phyloP scores from a whole-genome alignment of 2,113 vertebrate species.

The Thalassoma bifasciatum region DNA sequence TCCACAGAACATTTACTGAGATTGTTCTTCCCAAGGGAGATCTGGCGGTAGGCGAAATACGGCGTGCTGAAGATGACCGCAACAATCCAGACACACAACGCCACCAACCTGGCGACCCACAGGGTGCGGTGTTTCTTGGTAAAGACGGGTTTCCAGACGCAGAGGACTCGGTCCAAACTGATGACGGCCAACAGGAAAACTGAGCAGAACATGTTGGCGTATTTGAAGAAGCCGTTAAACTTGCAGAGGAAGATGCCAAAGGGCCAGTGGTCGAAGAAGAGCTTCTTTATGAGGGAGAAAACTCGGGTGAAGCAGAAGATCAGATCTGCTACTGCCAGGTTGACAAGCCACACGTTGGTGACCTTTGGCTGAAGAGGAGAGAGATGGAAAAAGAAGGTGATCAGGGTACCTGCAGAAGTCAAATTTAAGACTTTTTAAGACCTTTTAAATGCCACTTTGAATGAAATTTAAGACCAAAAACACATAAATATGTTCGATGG shows the following conservation, averaged over 20 bases:
- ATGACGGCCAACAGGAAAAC: constrained; percentile 84
- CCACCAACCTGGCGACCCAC: constrained; percentile 55
- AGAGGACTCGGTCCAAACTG: constrained; percentile 84
- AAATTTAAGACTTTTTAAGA: too few relatives aligned
- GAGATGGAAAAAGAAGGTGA: not conserved
- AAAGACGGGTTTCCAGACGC: constrained; percentile 79
- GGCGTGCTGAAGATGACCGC: constrained; percentile 74
- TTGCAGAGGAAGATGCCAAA: constrained; percentile 83
- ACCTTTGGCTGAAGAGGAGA: constrained; percentile 59
- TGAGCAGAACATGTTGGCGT: constrained; percentile 85
- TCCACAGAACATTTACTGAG: constrained; percentile 75
- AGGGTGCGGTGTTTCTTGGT: constrained; percentile 66
- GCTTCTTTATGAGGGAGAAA: constrained; percentile 76
- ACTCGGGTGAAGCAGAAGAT: constrained; percentile 79
- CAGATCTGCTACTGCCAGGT: constrained; percentile 83
- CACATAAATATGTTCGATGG: too few relatives aligned
- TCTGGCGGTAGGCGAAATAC: constrained; percentile 71
- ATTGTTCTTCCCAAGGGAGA: constrained; percentile 69
- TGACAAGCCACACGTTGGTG: constrained; percentile 83
- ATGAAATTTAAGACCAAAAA: too few relatives aligned
- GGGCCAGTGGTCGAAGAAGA: constrained; percentile 80
- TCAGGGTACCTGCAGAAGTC: too few relatives aligned
- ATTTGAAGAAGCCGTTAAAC: constrained; percentile 84
- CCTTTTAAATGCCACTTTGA: too few relatives aligned
- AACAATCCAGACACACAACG: constrained; percentile 59